Evolutionary conservation across 64 coral and sea anemone species (phyloP).

Genomic region (Pocillopora verrucosa): DNA sequence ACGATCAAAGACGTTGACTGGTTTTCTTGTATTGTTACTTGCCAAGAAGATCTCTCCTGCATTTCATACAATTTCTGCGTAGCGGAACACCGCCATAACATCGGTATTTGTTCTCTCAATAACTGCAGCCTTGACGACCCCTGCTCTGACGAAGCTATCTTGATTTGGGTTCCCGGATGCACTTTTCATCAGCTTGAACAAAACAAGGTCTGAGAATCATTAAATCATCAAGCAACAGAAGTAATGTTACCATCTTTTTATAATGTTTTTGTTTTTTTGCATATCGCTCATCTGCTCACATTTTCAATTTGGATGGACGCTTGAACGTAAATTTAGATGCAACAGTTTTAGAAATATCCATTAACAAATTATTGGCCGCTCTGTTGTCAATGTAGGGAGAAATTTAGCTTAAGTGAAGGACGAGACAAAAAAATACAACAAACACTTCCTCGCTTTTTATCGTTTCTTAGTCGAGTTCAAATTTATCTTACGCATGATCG

Average conservation of each 20-base stretch:
- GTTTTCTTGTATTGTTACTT: conserved; percentile 32
- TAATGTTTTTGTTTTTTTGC: too few species aligned
- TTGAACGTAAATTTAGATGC: too few species aligned
- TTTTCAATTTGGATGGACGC: too few species aligned
- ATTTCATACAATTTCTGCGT: conserved; percentile 41
- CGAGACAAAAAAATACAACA: too few species aligned
- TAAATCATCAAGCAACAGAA: not conserved
- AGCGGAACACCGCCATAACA: too few species aligned
- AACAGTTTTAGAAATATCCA: too few species aligned
- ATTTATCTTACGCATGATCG: not conserved
- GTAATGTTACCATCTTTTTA: not conserved
- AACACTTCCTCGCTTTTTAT: too few species aligned
- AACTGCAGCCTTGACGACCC: conserved; percentile 22
- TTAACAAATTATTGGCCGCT: too few species aligned
- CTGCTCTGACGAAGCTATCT: not conserved
- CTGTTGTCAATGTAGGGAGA: too few species aligned
- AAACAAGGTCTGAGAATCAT: not conserved
- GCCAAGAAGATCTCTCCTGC: not conserved
- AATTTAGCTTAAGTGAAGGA: too few species aligned
- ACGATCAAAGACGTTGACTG: conserved; percentile 5
- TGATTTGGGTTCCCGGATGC: not conserved
- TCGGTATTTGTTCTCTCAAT: conserved; percentile 23
- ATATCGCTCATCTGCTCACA: too few species aligned
- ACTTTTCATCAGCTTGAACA: conserved; percentile 52
- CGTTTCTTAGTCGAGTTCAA: not conserved